Base-by-base conservation (phyloP, 2,797 vertebrate species). In the Parauchenoglanis ngamensis region DNA sequence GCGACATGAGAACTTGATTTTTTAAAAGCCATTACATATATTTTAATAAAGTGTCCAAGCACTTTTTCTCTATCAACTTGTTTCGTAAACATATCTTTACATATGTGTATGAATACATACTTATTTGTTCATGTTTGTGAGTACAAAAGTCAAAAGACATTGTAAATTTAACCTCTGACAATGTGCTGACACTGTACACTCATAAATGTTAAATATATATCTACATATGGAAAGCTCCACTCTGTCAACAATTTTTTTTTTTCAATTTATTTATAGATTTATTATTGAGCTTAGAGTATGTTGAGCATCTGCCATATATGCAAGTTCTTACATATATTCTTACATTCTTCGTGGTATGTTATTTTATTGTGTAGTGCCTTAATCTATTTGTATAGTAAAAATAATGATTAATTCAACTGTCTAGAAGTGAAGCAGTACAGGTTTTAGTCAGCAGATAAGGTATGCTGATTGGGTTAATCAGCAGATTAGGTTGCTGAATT, bases 381-480 rank as follows among this genome's bases (percentile, higher is more conserved):
- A 68, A 40, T 70, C 19, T 17, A 68, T 68, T 68, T 68, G 13
- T 68, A 68, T 40, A 70, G 31, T 70, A 46, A 44, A 73, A 73
- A 73, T 28, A 76, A 31, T 19, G 25, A 77, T 54, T 13, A n/a
- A 46, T 25, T 73, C 21, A 12, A 73, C 40, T 46, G 70, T 23
- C 19, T 77, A 19, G 6, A 56, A 77, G 17, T 54, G 17, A 77
- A 77, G 49, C 75, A 56, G 49, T 3, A 17, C 46, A 77, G 31
- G 49, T 54, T 40, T 40, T 4, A 56, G n/a, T 77, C 75, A 77
- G 75, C 75, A 77, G n/a, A 77, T 77, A 28, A 54, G n/a, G 15
- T 73, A 73, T 54, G 46, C 49, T 77, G 75, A 54, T 77, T 77
- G 49, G 49, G 49, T 77, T 77, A 77, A 77, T 77, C 12, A 56